phyloP scores from a whole-genome alignment of 2,113 vertebrate species.

The Brachirus orientalis region DNA sequence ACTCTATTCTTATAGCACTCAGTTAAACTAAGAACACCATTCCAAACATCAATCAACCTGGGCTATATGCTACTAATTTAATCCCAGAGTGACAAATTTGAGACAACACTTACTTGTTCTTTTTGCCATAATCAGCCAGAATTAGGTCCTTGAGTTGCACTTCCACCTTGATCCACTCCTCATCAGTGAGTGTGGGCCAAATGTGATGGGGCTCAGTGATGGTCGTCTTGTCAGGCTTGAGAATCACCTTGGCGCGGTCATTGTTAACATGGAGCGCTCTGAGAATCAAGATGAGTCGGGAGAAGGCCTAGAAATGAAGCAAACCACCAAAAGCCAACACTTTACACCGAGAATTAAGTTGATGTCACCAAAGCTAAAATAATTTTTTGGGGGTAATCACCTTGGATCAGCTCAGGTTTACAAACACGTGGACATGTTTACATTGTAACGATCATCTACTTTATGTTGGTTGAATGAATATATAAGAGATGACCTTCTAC shows the following conservation, averaged over 20 bases:
- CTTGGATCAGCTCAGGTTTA: too few relatives aligned
- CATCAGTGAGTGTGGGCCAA: slow-evolving; percentile 98
- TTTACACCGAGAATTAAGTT: slow-evolving; percentile 23
- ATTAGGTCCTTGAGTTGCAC: slow-evolving; percentile 99
- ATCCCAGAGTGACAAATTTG: not conserved
- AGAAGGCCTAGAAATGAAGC: slow-evolving; percentile 89
- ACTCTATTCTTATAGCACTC: not conserved
- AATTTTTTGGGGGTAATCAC: too few relatives aligned
- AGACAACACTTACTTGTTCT: slow-evolving; percentile 92
- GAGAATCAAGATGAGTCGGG: slow-evolving; percentile 96
- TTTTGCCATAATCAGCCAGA: slow-evolving; percentile 98
- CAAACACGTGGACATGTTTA: not conserved
- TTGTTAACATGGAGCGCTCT: slow-evolving; percentile 97
- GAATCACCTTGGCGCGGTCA: slow-evolving; percentile 96
- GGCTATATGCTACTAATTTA: not conserved
- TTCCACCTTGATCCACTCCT: slow-evolving; percentile 99
- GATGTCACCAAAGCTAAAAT: not conserved
- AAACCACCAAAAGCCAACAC: slow-evolving; percentile 18
- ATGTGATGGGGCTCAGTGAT: slow-evolving; percentile 98
- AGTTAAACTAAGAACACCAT: not conserved
- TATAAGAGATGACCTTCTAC: not conserved
- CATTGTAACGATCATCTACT: too few relatives aligned
- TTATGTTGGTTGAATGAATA: too few relatives aligned
- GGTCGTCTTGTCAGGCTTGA: slow-evolving; percentile 98
- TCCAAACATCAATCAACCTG: not conserved